phyloP scores from a whole-genome alignment of 2,888 invertebrate species.

The Hybos culiciformis region DNA sequence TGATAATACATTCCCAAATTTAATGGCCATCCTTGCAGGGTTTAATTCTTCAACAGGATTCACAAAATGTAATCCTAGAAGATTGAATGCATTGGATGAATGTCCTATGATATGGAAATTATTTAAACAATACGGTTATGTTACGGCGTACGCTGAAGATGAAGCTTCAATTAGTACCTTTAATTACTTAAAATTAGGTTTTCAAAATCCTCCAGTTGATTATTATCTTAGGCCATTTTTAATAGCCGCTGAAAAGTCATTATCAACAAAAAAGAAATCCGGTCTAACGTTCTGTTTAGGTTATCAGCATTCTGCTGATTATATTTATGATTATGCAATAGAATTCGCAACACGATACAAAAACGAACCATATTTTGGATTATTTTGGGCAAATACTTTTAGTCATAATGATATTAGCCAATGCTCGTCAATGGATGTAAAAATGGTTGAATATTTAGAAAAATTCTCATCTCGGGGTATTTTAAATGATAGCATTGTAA shows the following conservation, averaged over 20 bases:
- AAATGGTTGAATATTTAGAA: conserved; percentile 44
- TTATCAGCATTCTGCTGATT: conserved; percentile 48
- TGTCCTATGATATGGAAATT: conserved; percentile 66
- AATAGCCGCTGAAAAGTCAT: conserved; percentile 47
- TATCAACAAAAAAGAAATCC: conserved; percentile 38
- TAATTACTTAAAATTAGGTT: conserved; percentile 61
- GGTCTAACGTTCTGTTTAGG: conserved; percentile 47
- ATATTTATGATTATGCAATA: conserved; percentile 51
- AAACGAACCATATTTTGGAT: conserved; percentile 50
- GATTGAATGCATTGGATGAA: conserved; percentile 46
- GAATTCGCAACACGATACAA: conserved; percentile 52
- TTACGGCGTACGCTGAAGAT: conserved; percentile 72
- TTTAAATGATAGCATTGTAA: conserved; percentile 49
- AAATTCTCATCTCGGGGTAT: conserved; percentile 45
- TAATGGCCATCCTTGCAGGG: conserved; percentile 71
- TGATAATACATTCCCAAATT: conserved; percentile 83
- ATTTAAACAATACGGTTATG: conserved; percentile 55
- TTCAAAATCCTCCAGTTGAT: conserved; percentile 60
- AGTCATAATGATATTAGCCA: conserved; percentile 58
- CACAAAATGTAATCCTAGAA: conserved; percentile 37
- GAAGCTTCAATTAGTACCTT: conserved; percentile 52
- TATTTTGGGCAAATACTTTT: conserved; percentile 68
- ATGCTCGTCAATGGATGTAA: conserved; percentile 50
- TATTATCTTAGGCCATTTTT: conserved; percentile 67
- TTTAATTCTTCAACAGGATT: conserved; percentile 39